A percentile compares a stretch with the other conserved stretches of the same genome.
These are phyloP conservation scores for Percopsis transmontana DNA, from an alignment of 2,113 vertebrate genomes.

Conservation along the genomic window DNA sequence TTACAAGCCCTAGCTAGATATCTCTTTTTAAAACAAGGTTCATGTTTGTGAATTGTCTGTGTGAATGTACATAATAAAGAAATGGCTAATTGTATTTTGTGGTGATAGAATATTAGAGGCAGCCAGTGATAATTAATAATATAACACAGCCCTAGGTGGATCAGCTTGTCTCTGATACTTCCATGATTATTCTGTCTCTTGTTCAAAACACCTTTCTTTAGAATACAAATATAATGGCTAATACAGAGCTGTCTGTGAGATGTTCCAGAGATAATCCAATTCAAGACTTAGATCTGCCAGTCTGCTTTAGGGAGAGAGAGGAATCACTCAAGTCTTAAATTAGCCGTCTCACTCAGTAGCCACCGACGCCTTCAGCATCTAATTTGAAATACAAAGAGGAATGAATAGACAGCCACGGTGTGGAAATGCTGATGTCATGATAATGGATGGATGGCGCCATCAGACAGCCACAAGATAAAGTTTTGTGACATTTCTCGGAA, in stretches of 20 bases:
- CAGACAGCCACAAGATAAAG: constrained; percentile 21
- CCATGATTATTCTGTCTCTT: constrained; percentile 29
- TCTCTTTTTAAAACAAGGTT: not conserved
- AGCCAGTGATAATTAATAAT: constrained; percentile 14
- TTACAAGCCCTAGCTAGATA: not conserved
- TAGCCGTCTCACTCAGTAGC: constrained; percentile 39
- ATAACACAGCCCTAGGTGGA: not conserved
- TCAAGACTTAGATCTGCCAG: constrained; percentile 32
- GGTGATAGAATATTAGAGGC: not conserved
- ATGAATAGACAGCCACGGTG: constrained; percentile 41
- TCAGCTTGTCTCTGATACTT: constrained; percentile 8
- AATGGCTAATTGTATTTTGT: constrained; percentile 3
- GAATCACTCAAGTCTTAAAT: constrained; percentile 58
- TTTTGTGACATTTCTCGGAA: constrained; percentile 21
- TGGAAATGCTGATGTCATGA: constrained; percentile 44
- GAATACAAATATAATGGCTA: constrained; percentile 37
- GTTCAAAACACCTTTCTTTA: constrained; percentile 20
- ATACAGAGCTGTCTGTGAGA: constrained; percentile 8
- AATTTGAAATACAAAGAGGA: constrained; percentile 55
- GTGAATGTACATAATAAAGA: not conserved
- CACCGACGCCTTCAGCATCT: constrained; percentile 27
- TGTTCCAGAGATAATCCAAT: constrained; percentile 43
- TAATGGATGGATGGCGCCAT: constrained; percentile 27
- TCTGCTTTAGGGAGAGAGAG: constrained; percentile 41
- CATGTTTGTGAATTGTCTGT: not conserved